A percentile compares a stretch with the other conserved stretches of the same genome.
Evolutionary conservation across 2,113 vertebrate species (phyloP).

Genomic region (Plecotus auritus): DNA sequence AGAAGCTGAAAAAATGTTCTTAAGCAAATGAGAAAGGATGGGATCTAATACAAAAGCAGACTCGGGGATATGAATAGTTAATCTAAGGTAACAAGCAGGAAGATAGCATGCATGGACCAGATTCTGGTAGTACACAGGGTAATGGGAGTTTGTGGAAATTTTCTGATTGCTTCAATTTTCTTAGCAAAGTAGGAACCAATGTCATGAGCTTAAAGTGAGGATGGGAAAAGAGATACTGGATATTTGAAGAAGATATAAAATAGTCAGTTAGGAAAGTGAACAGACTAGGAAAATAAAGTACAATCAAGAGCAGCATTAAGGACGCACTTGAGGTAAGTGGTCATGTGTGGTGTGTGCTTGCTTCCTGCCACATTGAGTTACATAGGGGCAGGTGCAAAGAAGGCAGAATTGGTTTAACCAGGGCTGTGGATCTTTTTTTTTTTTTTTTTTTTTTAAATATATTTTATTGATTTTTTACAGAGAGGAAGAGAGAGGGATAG

Average conservation of each 20-base stretch:
- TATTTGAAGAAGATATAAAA: neutral
- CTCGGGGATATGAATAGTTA: neutral
- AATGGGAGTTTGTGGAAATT: neutral
- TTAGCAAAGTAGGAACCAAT: neutral
- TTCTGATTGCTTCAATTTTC: neutral
- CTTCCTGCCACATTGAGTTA: neutral
- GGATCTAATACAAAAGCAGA: neutral
- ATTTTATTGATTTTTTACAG: no score
- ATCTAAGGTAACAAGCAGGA: neutral
- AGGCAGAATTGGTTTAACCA: neutral
- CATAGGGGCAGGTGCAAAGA: neutral
- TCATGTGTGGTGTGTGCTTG: neutral
- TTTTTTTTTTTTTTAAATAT: no score
- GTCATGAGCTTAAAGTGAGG: neutral
- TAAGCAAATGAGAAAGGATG: neutral
- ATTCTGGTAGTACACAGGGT: neutral
- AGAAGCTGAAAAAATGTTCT: neutral
- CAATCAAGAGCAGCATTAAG: neutral
- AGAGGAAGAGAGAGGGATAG: no score
- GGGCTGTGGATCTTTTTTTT: neutral
- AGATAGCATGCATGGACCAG: neutral
- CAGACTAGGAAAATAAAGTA: neutral
- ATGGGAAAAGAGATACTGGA: neutral
- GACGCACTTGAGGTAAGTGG: neutral
- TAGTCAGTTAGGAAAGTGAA: neutral